Percentiles rank a stretch among this genome's conserved stretches.
phyloP scores from a whole-genome alignment of 1,140 invertebrate genomes.

The Luehdorfia chinensis region DNA sequence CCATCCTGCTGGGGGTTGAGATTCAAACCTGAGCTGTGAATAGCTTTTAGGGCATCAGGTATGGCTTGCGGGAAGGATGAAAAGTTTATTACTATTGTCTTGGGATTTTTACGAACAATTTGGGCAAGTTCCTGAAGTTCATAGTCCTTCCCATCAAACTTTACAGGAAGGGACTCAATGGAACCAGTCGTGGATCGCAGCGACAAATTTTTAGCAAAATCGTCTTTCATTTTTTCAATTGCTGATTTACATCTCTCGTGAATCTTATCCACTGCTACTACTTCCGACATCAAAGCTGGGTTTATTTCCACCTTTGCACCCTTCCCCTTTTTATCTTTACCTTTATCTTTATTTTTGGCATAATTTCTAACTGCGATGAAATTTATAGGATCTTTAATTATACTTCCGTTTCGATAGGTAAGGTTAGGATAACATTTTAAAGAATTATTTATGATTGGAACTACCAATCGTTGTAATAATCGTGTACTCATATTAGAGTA shows the following conservation, averaged over 20 bases:
- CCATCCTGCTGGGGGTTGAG: conserved; percentile 97
- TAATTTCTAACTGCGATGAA: conserved; percentile 46
- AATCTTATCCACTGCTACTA: conserved; percentile 84
- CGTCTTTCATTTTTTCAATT: conserved; percentile 85
- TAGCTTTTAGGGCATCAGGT: conserved; percentile 85
- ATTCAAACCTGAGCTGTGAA: conserved; percentile 91
- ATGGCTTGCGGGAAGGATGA: conserved; percentile 90
- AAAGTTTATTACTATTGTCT: conserved; percentile 91
- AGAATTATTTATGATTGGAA: conserved; percentile 35
- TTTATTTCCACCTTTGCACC: conserved; percentile 83
- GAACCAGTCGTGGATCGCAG: conserved; percentile 84
- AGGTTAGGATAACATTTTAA: conserved; percentile 35
- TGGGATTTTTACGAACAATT: conserved; percentile 90
- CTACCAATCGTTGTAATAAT: conserved; percentile 41
- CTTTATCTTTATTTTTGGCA: conserved; percentile 79
- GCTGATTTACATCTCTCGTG: conserved; percentile 81
- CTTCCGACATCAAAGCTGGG: conserved; percentile 81
- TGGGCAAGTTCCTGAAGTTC: conserved; percentile 93
- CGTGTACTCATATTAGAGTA: conserved; percentile 50
- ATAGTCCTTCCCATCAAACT: conserved; percentile 89
- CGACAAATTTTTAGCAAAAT: conserved; percentile 88
- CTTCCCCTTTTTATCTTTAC: conserved; percentile 80
- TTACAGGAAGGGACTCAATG: conserved; percentile 86
- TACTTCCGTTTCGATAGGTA: neutral
- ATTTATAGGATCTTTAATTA: conserved; percentile 21